Evolutionary conservation across 1,140 invertebrate genomes (phyloP).

Genomic region (Physella acuta): DNA sequence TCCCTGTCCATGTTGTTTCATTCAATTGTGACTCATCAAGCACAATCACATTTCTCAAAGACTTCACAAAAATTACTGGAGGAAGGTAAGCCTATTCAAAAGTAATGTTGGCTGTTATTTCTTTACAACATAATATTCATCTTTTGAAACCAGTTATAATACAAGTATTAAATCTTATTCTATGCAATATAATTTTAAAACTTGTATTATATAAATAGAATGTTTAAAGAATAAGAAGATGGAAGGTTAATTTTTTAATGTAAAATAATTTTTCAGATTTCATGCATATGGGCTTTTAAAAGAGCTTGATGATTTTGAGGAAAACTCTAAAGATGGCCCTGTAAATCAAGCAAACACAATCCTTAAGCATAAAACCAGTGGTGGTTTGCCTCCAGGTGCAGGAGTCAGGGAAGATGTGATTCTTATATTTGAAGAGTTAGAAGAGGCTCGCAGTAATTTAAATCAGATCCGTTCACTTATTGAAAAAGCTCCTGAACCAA

Average conservation of each 20-base stretch:
- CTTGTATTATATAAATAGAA: not conserved
- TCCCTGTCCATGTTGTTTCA: conserved; percentile 55
- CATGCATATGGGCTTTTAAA: conserved; percentile 59
- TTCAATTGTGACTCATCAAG: conserved; percentile 57
- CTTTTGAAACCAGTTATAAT: no score
- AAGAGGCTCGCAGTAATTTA: conserved; percentile 54
- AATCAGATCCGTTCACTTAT: conserved; percentile 52
- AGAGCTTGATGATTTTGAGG: conserved; percentile 57
- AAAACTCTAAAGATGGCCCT: conserved; percentile 39
- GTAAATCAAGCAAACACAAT: conserved; percentile 54
- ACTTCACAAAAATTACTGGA: conserved; percentile 43
- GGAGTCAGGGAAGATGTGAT: conserved; percentile 58
- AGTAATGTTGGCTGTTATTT: no score
- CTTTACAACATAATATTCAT: no score
- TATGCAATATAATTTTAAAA: not conserved
- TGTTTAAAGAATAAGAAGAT: not conserved
- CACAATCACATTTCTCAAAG: conserved; percentile 51
- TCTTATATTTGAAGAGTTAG: conserved; percentile 58
- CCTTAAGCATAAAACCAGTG: conserved; percentile 55
- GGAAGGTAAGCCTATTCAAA: conserved; percentile 57
- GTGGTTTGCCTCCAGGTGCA: conserved; percentile 56
- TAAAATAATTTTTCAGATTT: conserved; percentile 39
- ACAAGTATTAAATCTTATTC: not conserved
- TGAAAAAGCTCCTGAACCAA: conserved; percentile 47
- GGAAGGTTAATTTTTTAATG: not conserved